phyloP scores from a whole-genome alignment of 2,888 invertebrate genomes.

The Embidobia sp. region DNA sequence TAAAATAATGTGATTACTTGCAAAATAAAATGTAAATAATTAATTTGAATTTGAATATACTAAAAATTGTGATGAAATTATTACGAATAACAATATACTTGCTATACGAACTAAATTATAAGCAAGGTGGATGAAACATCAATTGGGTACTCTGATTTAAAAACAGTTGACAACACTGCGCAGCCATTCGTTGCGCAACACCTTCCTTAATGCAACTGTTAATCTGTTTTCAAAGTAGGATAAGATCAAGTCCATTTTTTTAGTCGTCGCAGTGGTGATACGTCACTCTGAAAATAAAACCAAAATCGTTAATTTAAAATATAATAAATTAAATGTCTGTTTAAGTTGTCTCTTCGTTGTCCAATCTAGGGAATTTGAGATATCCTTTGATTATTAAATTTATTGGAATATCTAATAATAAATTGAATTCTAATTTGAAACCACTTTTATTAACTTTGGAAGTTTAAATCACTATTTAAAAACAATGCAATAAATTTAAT shows the following conservation, averaged over 20 bases:
- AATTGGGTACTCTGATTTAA: conserved; percentile 29
- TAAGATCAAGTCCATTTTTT: conserved; percentile 65
- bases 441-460: too few species aligned
- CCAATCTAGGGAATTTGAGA: too few species aligned
- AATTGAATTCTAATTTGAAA: too few species aligned
- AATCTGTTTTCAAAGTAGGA: conserved; percentile 44
- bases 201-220: conserved; percentile 43
- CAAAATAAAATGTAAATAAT: too few species aligned
- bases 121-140: conserved; percentile 23
- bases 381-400: too few species aligned
- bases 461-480: too few species aligned
- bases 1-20: too few species aligned
- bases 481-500: too few species aligned
- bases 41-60: too few species aligned
- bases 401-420: too few species aligned
- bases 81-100: too few species aligned
- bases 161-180: conserved; percentile 35
- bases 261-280: conserved; percentile 78
- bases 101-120: conserved; percentile 36
- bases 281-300: conserved; percentile 73
- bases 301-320: conserved; percentile 31
- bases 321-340: neutral
- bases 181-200: conserved; percentile 21
- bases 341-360: conserved; percentile 22
- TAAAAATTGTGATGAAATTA: too few species aligned